phyloP scores from a whole-genome alignment of 1,140 invertebrate genomes.

The Musca domestica region DNA sequence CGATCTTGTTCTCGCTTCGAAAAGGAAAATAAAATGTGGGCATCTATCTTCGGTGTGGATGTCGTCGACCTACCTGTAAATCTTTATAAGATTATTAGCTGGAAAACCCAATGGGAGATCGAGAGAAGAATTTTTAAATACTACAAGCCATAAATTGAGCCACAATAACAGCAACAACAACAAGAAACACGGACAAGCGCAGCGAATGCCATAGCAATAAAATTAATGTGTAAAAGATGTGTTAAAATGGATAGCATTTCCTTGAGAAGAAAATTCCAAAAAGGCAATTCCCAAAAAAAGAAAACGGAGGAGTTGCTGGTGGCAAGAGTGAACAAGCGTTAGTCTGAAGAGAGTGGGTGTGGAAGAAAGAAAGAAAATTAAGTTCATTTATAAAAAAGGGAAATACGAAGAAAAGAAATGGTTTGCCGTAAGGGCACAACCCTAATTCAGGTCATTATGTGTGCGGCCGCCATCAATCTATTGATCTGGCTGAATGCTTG shows the following conservation, averaged over 20 bases:
- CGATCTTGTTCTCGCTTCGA: no score
- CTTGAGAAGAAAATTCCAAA: background rate
- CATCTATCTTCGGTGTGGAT: no score
- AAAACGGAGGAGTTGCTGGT: no score
- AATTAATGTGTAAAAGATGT: slow-evolving; percentile 20
- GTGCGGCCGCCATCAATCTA: background rate
- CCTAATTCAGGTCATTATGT: slow-evolving; percentile 4
- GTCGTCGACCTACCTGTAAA: slow-evolving; percentile 9
- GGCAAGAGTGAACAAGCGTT: no score
- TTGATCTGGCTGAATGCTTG: background rate
- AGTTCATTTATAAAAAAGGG: slow-evolving; percentile 9
- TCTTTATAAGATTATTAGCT: slow-evolving; percentile 6
- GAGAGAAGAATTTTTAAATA: no score
- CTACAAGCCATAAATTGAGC: background rate
- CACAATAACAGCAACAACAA: background rate
- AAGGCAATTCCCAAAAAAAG: background rate
- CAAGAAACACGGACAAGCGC: no score
- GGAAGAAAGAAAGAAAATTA: background rate
- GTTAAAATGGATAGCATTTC: slow-evolving; percentile 6
- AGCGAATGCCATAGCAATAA: background rate
- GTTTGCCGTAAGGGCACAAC: no score
- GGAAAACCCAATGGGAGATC: slow-evolving; percentile 3
- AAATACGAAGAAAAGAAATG: background rate
- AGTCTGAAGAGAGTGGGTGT: no score
- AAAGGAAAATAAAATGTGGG: no score